phyloP scores from a whole-genome alignment of 2,888 invertebrate genomes.

The Aradus depressus region DNA sequence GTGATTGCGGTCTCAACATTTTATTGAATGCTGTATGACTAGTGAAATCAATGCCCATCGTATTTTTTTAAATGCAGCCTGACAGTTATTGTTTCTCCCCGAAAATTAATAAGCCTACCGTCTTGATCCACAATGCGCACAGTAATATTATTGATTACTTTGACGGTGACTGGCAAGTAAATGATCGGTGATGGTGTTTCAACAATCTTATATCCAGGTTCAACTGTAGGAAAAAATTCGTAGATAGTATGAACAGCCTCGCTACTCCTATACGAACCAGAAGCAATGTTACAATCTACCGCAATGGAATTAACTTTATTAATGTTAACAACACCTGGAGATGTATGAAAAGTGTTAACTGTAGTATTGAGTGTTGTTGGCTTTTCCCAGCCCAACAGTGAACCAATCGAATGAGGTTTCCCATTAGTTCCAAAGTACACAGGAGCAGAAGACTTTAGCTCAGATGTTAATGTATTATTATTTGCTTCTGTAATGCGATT shows the following conservation, averaged over 20 bases:
- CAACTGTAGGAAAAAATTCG: conserved; percentile 34
- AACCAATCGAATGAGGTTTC: no score
- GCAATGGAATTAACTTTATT: conserved; percentile 32
- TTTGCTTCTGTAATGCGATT: conserved; percentile 36
- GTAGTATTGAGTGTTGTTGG: no score
- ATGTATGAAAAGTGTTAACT: no score
- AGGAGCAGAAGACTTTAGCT: no score
- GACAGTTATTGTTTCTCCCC: conserved; percentile 33
- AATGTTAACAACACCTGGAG: no score
- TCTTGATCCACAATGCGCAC: conserved; percentile 32
- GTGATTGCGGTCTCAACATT: no score
- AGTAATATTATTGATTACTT: conserved; percentile 15
- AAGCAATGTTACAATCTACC: conserved; percentile 33
- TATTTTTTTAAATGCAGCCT: conserved; percentile 30
- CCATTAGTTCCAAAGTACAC: no score
- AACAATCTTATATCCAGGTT: conserved; percentile 35
- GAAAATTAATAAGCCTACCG: conserved; percentile 33
- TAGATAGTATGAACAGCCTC: conserved; percentile 34
- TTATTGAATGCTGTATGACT: no score
- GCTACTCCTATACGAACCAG: conserved; percentile 32
- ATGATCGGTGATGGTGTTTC: conserved; percentile 34
- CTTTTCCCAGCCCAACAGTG: no score
- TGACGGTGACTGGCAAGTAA: conserved; percentile 33
- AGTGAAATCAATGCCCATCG: conserved; percentile 12
- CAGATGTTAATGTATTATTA: no score